Percentiles rank a stretch among this genome's conserved stretches.
Conservation (phyloP, 2,797 vertebrate species). For the Gymnopithys bicolor region DNA sequence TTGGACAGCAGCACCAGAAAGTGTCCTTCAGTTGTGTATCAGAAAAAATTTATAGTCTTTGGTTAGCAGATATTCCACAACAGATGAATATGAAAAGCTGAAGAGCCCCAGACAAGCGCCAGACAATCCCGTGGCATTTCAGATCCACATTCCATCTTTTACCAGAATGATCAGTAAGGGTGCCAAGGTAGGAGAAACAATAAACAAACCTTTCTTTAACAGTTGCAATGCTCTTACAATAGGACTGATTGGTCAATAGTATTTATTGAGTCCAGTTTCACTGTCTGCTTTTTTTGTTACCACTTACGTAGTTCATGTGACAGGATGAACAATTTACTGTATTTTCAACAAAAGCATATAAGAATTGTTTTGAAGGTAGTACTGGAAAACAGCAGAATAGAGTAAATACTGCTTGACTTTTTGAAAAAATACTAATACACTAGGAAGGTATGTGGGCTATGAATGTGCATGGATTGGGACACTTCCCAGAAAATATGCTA, state of each 20-base stretch:
- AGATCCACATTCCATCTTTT: not conserved
- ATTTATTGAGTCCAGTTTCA: not conserved
- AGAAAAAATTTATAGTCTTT: not conserved
- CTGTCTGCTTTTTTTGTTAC: not conserved
- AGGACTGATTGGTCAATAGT: not conserved
- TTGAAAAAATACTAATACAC: not conserved
- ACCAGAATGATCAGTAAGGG: not conserved
- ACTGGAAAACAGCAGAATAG: not conserved
- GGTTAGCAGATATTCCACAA: not conserved
- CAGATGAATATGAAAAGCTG: not conserved
- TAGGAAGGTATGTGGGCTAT: not conserved
- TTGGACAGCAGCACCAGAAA: not conserved
- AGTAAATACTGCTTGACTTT: not conserved
- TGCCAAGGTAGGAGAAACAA: not conserved
- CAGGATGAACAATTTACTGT: not conserved
- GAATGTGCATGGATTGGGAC: not conserved
- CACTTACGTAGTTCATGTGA: accelerated
- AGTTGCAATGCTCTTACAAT: not conserved
- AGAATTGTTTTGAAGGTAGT: not conserved
- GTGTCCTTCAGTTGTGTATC: not conserved
- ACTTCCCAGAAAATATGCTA: not conserved
- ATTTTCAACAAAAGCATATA: not conserved
- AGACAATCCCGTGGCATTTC: accelerated
- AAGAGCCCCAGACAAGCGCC: accelerated
- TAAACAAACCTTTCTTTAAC: not conserved